Conservation (phyloP, 2,888 invertebrate genomes). For the Morpho deidamia region DNA sequence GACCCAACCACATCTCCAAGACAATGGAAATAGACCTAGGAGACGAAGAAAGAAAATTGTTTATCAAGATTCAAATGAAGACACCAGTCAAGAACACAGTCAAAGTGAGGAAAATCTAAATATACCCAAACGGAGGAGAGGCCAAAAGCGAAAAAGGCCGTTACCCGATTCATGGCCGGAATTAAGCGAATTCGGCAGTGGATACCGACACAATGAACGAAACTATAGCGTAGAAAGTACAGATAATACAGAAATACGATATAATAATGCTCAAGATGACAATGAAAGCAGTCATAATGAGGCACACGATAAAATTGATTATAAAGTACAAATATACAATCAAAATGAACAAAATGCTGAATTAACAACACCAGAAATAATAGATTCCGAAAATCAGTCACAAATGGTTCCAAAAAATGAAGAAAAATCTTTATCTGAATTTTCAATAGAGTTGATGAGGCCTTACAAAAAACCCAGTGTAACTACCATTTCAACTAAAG, state of each 20-base stretch:
- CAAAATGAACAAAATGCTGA: conserved; percentile 17
- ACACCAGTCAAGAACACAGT: conserved; percentile 37
- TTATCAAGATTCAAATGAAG: conserved; percentile 12
- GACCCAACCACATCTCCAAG: conserved; percentile 35
- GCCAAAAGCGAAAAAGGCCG: conserved; percentile 52
- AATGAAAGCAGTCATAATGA: conserved; percentile 14
- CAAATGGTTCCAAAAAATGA: conserved; percentile 21
- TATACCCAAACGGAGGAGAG: conserved; percentile 50
- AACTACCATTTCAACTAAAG: conserved; percentile 9
- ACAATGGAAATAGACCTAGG: conserved; percentile 41
- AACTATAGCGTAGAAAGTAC: conserved; percentile 27
- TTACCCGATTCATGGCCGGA: conserved; percentile 37
- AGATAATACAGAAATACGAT: conserved; percentile 13
- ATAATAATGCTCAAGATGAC: conserved; percentile 12
- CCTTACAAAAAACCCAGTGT: conserved; percentile 6
- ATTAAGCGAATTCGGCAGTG: conserved; percentile 41
- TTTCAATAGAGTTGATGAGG: conserved; percentile 41
- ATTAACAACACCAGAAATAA: neutral
- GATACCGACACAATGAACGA: conserved; percentile 17
- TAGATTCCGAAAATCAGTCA: neutral
- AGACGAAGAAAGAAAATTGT: conserved; percentile 55
- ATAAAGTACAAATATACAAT: conserved; percentile 15
- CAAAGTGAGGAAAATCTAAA: conserved; percentile 59
- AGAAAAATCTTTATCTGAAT: conserved; percentile 53
- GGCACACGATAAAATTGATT: conserved; percentile 9